These are phyloP conservation scores for Melanotaenia parkinsoni DNA, from an alignment of 2,797 vertebrate species.

Conservation along the genomic window DNA sequence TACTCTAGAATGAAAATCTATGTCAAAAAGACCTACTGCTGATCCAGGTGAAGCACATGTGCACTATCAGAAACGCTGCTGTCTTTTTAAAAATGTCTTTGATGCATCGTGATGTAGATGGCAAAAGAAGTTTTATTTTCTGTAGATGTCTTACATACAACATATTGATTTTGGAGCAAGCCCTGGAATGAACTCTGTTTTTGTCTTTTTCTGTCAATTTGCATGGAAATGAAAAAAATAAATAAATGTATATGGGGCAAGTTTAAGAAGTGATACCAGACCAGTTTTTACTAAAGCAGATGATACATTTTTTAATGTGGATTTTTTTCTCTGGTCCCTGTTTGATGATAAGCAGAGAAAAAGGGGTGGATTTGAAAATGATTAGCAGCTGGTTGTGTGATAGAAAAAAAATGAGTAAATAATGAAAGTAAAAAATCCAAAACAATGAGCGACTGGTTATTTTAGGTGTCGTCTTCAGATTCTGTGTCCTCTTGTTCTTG, in stretches of 20 bases:
- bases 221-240: slow-evolving; percentile 6
- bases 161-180: background rate
- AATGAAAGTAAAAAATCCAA: no score
- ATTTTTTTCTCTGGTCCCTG: slow-evolving; percentile 3
- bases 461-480: slow-evolving; percentile 1
- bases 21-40: slow-evolving; percentile 57
- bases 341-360: slow-evolving; percentile 3
- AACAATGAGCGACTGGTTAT: background rate
- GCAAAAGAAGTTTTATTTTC: background rate
- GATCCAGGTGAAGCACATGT: slow-evolving; percentile 30
- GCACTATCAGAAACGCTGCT: slow-evolving; percentile 13
- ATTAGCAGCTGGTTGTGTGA: no score
- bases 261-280: background rate
- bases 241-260: background rate
- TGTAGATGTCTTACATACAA: background rate
- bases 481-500: background rate
- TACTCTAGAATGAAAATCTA: slow-evolving; percentile 62
- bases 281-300: background rate
- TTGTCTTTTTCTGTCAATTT: slow-evolving; percentile 15
- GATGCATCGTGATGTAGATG: slow-evolving; percentile 28
- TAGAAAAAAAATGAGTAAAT: no score
- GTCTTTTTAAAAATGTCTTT: slow-evolving; percentile 37
- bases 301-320: background rate
- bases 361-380: background rate
- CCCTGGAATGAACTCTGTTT: background rate